phyloP scores from a whole-genome alignment of 37 sponge, comb jelly and placozoan genomes.

The Lycopodina hypogea region DNA sequence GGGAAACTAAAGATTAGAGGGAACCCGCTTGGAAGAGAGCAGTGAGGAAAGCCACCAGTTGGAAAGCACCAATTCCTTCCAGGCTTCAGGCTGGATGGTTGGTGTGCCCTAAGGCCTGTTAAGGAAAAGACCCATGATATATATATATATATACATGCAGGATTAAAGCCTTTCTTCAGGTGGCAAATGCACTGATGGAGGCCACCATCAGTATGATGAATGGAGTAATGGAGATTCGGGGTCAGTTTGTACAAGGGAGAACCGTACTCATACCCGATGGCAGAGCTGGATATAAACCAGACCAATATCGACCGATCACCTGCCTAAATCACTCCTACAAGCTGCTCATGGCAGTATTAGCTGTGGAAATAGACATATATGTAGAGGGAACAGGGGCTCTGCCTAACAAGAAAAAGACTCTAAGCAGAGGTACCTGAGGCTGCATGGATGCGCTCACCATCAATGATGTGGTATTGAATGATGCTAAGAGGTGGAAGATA shows the following conservation, averaged over 20 bases:
- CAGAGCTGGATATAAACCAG: conserved; percentile 7
- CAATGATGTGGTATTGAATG: not conserved
- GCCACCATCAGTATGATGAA: not conserved
- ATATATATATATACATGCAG: too few relatives aligned
- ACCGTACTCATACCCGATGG: conserved; percentile 40
- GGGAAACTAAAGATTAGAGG: too few relatives aligned
- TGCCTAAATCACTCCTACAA: conserved; percentile 37
- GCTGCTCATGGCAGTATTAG: not conserved
- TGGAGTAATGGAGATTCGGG: not conserved
- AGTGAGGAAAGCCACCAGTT: not conserved
- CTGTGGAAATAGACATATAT: not conserved
- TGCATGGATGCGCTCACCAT: not conserved
- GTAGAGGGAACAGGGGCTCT: not conserved
- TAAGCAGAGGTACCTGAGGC: not conserved
- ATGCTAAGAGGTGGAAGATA: not conserved
- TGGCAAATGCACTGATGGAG: not conserved
- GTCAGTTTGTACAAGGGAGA: not conserved
- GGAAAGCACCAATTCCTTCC: conserved; percentile 1
- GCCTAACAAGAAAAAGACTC: not conserved
- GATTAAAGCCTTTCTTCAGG: not conserved
- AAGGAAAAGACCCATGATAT: too few relatives aligned
- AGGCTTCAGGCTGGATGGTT: not conserved
- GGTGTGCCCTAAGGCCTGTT: too few relatives aligned
- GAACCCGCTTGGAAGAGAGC: not conserved
- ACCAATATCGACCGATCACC: conserved; percentile 27